Evolutionary conservation across 2,113 vertebrate genomes (phyloP).

Genomic region (Speoplatyrhinus poulsoni): DNA sequence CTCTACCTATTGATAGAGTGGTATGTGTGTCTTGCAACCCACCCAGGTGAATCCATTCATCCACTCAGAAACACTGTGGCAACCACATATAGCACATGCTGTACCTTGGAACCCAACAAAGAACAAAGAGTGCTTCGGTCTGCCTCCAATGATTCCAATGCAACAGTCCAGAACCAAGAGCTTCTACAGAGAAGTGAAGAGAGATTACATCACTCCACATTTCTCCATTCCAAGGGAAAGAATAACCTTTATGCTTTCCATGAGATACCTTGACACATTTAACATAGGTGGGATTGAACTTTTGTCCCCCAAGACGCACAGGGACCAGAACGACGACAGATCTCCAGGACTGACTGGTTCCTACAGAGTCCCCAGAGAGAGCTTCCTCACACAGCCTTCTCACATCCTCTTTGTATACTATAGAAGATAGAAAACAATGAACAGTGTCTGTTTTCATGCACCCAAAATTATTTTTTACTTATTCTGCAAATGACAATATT

Average conservation of each 20-base stretch:
- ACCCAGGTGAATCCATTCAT: background rate
- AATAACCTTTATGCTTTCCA: background rate
- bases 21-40: no score
- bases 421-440: background rate
- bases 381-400: slow-evolving; percentile 64
- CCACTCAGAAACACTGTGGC: background rate
- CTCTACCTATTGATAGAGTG: no score
- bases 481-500: no score
- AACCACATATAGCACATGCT: background rate
- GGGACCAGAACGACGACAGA: slow-evolving; percentile 87
- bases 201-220: background rate
- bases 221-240: background rate
- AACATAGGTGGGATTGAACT: slow-evolving; percentile 83
- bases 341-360: slow-evolving; percentile 70
- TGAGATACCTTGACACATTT: slow-evolving; percentile 81
- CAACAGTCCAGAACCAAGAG: slow-evolving; percentile 83
- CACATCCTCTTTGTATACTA: slow-evolving; percentile 87
- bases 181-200: slow-evolving; percentile 66
- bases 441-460: no score
- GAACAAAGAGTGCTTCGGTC: slow-evolving; percentile 87
- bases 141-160: slow-evolving; percentile 90
- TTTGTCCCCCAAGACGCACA: slow-evolving; percentile 85
- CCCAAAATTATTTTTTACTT: no score
- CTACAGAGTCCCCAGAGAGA: slow-evolving; percentile 4
- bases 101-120: slow-evolving; percentile 90